These are phyloP conservation scores for Blennius ocellaris DNA, from an alignment of 2,113 vertebrate species.

Conservation along the genomic window DNA sequence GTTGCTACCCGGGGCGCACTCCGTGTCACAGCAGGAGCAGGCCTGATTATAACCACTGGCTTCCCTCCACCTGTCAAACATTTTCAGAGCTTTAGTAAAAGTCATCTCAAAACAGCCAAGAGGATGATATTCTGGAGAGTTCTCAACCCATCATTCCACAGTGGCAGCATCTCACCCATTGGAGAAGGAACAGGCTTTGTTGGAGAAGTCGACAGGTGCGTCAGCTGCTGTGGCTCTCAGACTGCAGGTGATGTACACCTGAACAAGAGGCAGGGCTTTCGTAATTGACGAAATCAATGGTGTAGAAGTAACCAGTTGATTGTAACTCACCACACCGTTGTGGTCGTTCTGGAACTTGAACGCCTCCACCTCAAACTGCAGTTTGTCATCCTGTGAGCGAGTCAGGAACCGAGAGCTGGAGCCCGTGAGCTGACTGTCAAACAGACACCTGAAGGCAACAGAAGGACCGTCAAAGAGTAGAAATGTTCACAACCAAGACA, in stretches of 20 bases:
- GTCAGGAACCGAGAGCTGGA: constrained; percentile 69
- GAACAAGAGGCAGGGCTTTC: not conserved
- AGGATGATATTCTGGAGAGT: no score
- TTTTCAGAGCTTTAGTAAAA: not conserved
- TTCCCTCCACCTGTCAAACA: constrained; percentile 64
- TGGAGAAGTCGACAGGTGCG: constrained; percentile 10
- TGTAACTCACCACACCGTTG: constrained; percentile 43
- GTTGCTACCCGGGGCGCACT: constrained; percentile 31
- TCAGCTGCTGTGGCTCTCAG: constrained; percentile 49
- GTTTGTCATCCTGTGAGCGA: constrained; percentile 35
- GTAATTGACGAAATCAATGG: no score
- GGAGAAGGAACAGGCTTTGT: constrained; percentile 75
- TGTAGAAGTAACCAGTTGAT: no score
- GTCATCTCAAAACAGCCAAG: not conserved
- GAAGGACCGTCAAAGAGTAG: not conserved
- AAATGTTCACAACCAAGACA: not conserved
- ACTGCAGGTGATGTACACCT: constrained; percentile 73
- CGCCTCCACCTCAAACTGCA: constrained; percentile 70
- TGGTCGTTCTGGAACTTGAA: constrained; percentile 68
- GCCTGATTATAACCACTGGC: constrained; percentile 35
- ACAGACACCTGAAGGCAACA: constrained; percentile 68
- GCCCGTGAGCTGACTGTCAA: constrained; percentile 62
- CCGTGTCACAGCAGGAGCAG: constrained; percentile 62
- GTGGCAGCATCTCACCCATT: constrained; percentile 54
- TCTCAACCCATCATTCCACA: no score